Evolutionary conservation across 2,797 vertebrate genomes (phyloP), one percentile per base, ranked within the genome.

Genomic region (Menidia menidia): DNA sequence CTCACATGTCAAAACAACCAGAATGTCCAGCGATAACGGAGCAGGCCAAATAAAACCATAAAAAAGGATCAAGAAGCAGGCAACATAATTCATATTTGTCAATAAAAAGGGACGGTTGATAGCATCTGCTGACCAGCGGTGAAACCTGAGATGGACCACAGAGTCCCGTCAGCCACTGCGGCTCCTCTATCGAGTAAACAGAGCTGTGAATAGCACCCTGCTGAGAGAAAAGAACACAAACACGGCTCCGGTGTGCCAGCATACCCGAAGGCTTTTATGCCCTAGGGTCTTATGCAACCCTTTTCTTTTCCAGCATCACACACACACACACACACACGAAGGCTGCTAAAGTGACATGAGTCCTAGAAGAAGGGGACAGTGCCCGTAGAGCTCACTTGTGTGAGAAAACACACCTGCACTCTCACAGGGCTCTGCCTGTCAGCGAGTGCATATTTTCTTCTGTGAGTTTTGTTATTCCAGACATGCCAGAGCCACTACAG

Each of bases 121-220:
- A 77, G 78, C 55, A 65, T 64, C 60, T 71, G 56, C 60, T 71
- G 66, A 68, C 48, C 77, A 75, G 48, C 32, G 18, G 10, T 71
- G 89, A 80, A 91, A 92, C 83, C 72, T 48, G 83, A 93, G 78
- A 73, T n/a, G 0, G 18, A 51, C 57, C 58, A 53, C 70, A 73
- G 60, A 80, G 68, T 80, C 76, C 76, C 76, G 66, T 70, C 76
- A 72, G 81, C 82, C 89, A 73, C 39, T 63, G 64, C 31, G 13
- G 73, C 73, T 73, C 71, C 74, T 63, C 82, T 86, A 76, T 87
- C 85, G 81, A 76, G 86, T 88, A 81, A 91, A 91, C 86, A 90
- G 83, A 87, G 77, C 59, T 18, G 58, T 68, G 77, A 83, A 78
- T 60, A 71, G 77, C 75, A 35, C 74, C 83, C 73, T 35, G 31